These are phyloP conservation scores for Entomyzon cyanotis DNA, from an alignment of 2,113 vertebrate species.

Conservation along the genomic window DNA sequence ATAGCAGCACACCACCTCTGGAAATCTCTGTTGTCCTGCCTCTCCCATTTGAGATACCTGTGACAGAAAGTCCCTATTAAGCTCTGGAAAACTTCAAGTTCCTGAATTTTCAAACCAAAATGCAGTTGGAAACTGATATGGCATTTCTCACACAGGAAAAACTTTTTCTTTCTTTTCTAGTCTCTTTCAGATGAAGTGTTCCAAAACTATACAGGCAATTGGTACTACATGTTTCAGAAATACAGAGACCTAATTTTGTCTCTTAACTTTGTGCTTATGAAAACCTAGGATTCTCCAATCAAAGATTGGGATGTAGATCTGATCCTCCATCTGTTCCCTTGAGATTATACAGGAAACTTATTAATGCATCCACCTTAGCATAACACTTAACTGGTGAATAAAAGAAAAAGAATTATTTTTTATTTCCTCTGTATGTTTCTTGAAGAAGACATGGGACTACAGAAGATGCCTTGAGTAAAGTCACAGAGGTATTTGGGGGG, in stretches of 20 bases:
- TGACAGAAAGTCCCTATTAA: not conserved
- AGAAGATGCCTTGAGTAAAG: not conserved
- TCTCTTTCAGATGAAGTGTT: not conserved
- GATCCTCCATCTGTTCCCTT: not conserved
- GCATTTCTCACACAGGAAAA: not conserved
- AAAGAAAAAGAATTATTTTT: not conserved
- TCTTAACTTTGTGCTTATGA: not conserved
- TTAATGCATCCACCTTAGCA: not conserved
- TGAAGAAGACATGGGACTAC: not conserved
- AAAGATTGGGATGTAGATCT: not conserved
- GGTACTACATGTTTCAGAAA: not conserved
- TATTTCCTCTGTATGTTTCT: not conserved
- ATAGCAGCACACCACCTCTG: not conserved
- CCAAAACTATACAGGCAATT: not conserved
- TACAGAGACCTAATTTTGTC: not conserved
- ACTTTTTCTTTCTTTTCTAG: not conserved
- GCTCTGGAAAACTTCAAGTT: not conserved
- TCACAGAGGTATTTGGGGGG: not conserved
- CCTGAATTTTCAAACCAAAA: not conserved
- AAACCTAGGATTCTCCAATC: not conserved
- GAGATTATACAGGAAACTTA: not conserved
- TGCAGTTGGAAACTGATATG: not conserved
- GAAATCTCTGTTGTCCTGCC: not conserved
- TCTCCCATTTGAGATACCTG: not conserved
- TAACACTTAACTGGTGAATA: not conserved